Evolutionary conservation across 1,140 invertebrate species (phyloP).

Genomic region (Meloidogyne floridensis): DNA sequence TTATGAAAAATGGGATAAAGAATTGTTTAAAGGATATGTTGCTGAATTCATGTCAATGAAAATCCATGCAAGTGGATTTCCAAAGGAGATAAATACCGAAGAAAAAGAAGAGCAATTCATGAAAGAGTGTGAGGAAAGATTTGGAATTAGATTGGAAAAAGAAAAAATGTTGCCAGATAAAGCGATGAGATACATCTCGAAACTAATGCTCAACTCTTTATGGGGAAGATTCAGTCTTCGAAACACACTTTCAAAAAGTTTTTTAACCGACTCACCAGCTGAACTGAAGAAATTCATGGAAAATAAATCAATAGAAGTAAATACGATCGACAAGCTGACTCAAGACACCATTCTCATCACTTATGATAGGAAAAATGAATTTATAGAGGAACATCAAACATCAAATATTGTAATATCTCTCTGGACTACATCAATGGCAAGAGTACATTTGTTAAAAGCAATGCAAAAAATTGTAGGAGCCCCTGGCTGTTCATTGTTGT

Average conservation of each 20-base stretch:
- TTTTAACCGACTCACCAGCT: neutral
- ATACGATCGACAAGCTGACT: neutral
- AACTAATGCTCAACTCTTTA: neutral
- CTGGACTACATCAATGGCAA: neutral
- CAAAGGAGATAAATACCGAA: too few relatives aligned
- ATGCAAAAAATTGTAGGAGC: neutral
- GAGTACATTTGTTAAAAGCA: neutral
- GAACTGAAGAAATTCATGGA: neutral
- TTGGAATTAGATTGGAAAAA: neutral
- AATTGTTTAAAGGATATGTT: too few relatives aligned
- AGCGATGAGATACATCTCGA: neutral
- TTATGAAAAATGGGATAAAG: too few relatives aligned
- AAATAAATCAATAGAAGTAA: neutral
- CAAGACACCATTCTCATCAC: constrained; percentile 1
- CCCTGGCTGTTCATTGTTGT: neutral
- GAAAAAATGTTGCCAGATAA: neutral
- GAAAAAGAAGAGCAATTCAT: too few relatives aligned
- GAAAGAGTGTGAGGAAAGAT: neutral
- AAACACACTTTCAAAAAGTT: neutral
- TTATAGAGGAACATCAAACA: neutral
- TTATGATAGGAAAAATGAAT: neutral
- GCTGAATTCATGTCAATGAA: too few relatives aligned
- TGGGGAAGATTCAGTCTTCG: too few relatives aligned
- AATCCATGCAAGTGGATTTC: too few relatives aligned
- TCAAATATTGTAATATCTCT: constrained; percentile 10